Base-by-base conservation (phyloP, 2,797 vertebrate species). In the Psittacula derbiana region DNA sequence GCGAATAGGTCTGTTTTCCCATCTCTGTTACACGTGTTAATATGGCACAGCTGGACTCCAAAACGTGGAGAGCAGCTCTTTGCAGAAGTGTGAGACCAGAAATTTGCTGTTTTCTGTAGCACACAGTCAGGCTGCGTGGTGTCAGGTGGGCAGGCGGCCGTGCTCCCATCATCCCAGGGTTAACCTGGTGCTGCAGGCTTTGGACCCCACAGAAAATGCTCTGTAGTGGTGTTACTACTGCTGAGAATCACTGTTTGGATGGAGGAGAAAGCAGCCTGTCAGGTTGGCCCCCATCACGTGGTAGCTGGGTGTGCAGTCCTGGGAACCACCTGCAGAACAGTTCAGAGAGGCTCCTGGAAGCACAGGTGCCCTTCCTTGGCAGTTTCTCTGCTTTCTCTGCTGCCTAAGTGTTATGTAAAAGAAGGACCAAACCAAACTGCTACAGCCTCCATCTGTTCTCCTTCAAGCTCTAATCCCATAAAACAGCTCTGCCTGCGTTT, bases 61-160 rank as follows among this genome's bases (percentile, higher is more conserved):
- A 2, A n/a, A 10, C 0, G 1, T 47, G 69, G 17, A 65, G 75
- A 21, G 50, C 36, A 52, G 57, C 40, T 86, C n/a, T 60, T 8
- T 31, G 46, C 41, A 62, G 72, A 80, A 12, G 21, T 6, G 19
- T 14, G 38, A 71, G 72, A 67, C 16, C 38, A 70, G 53, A 49
- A 33, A 38, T 20, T 7, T 50, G 41, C 30, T 16, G 2, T 57
- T 53, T 49, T 19, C 43, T 85, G 0, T 2, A 1, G 2, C 0
- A 5, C 12, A 1, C 11, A 50, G 47, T 8, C 15, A 1, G 10
- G n/a, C 33, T 43, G 27, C 0, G 11, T 14, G 41, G 36, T 55
- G 70, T 38, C 36, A 38, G 36, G 36, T 38, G 36, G 21, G 70
- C 66, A 33, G 58, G 17, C 7, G 21, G 8, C 27, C 2, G 24